phyloP scores from a whole-genome alignment of 2,888 invertebrate genomes.

The Tetheella fluctuosa region DNA sequence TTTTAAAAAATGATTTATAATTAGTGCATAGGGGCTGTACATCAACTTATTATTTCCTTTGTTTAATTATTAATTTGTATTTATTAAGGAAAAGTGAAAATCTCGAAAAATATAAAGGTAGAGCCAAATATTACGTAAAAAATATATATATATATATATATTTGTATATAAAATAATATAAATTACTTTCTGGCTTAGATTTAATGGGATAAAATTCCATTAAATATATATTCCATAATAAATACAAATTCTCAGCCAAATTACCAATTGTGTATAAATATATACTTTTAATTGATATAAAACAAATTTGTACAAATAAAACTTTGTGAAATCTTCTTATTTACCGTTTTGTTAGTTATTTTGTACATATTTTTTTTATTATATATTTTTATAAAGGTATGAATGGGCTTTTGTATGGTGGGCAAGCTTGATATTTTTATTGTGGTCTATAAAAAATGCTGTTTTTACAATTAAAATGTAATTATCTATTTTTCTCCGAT shows the following conservation, averaged over 20 bases:
- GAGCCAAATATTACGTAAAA: slow-evolving; percentile 1
- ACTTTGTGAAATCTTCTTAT: not conserved
- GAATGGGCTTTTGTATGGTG: not conserved
- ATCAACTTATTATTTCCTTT: not conserved
- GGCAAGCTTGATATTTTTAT: not conserved
- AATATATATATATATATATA: not conserved
- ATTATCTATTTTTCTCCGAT: too few species aligned
- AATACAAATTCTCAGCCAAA: slow-evolving; percentile 3
- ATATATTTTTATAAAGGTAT: slow-evolving; percentile 7
- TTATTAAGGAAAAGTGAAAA: not conserved
- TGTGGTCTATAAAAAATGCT: not conserved
- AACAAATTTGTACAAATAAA: not conserved
- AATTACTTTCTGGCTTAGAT: not conserved
- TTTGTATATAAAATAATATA: slow-evolving; percentile 2
- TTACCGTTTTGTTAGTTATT: slow-evolving; percentile 4
- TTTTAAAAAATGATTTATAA: not conserved
- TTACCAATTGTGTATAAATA: slow-evolving; percentile 1
- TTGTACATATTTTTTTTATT: not conserved
- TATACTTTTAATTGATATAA: not conserved
- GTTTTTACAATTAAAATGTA: too few species aligned
- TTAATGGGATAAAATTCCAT: not conserved
- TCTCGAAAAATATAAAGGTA: not conserved
- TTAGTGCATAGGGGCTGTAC: not conserved
- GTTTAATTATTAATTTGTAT: not conserved
- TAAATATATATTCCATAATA: slow-evolving; percentile 1